Conservation (phyloP, 2,888 invertebrate genomes). For the Rhagium mordax region DNA sequence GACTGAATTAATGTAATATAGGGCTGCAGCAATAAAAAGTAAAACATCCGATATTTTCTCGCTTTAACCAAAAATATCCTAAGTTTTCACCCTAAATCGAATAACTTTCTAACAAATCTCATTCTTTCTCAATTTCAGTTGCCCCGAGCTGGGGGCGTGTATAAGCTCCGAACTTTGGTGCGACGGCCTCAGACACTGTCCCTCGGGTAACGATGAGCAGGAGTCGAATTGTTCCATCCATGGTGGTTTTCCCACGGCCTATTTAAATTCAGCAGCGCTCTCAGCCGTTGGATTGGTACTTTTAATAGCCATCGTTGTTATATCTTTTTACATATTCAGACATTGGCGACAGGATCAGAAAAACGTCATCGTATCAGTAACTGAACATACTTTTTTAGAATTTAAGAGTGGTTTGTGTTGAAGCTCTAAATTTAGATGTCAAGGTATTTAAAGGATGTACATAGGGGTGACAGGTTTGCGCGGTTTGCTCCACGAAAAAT, state of each 20-base stretch:
- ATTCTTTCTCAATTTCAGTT: constrained; percentile 71
- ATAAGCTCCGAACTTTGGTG: constrained; percentile 86
- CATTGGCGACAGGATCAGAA: constrained; percentile 66
- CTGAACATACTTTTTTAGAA: constrained; percentile 69
- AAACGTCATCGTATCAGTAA: constrained; percentile 68
- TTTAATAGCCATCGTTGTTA: constrained; percentile 58
- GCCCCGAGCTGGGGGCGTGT: constrained; percentile 86
- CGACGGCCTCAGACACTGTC: constrained; percentile 85
- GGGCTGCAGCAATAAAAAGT: too few relatives aligned
- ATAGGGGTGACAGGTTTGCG: neutral
- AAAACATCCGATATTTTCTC: neutral
- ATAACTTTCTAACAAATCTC: neutral
- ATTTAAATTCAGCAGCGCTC: constrained; percentile 63
- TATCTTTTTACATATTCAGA: constrained; percentile 63
- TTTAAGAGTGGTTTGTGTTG: constrained; percentile 69
- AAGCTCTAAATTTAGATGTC: constrained; percentile 32
- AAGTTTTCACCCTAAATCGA: neutral
- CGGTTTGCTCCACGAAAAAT: constrained; percentile 24
- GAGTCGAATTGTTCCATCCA: constrained; percentile 83
- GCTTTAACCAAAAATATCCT: neutral
- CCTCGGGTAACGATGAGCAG: constrained; percentile 86
- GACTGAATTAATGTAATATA: too few relatives aligned
- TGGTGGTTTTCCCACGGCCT: constrained; percentile 78
- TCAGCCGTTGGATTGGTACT: constrained; percentile 60
- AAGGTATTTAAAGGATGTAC: neutral